These are phyloP conservation scores for Drosophila multiciliata DNA, from an alignment of 2,888 invertebrate species.

Conservation along the genomic window DNA sequence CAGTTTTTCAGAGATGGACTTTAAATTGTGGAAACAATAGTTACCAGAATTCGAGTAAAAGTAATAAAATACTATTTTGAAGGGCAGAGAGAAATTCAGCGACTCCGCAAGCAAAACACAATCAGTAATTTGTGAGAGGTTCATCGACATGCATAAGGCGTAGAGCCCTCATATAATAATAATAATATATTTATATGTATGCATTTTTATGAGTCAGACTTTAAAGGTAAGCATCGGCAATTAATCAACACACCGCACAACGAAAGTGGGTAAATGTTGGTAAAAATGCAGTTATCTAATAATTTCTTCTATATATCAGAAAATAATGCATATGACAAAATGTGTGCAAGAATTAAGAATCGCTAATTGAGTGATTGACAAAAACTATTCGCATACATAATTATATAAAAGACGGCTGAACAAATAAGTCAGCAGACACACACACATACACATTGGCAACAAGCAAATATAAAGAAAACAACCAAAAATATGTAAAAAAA, in stretches of 20 bases:
- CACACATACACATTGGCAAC: conserved; percentile 19
- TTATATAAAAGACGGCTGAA: conserved; percentile 64
- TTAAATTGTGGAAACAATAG: not conserved
- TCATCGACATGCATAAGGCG: conserved; percentile 68
- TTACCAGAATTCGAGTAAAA: not conserved
- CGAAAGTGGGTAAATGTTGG: conserved; percentile 11
- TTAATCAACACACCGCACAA: conserved; percentile 5
- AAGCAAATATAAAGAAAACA: conserved; percentile 14
- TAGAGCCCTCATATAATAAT: conserved; percentile 41
- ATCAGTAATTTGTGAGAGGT: conserved; percentile 33
- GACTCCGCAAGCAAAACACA: conserved; percentile 12
- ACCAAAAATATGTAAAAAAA: conserved; percentile 31
- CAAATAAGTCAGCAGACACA: conserved; percentile 25
- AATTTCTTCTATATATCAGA: conserved; percentile 36
- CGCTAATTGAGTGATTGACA: conserved; percentile 57
- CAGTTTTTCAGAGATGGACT: too few relatives aligned
- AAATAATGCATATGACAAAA: conserved; percentile 58
- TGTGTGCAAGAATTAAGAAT: conserved; percentile 44
- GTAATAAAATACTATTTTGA: not conserved
- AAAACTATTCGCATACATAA: conserved; percentile 18
- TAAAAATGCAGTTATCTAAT: conserved; percentile 30
- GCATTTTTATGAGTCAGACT: conserved; percentile 63
- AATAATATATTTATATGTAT: conserved; percentile 28
- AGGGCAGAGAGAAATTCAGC: conserved; percentile 8
- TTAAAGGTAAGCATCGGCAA: conserved; percentile 41